Conservation (phyloP, 1,140 invertebrate genomes). For the Orius laevigatus region DNA sequence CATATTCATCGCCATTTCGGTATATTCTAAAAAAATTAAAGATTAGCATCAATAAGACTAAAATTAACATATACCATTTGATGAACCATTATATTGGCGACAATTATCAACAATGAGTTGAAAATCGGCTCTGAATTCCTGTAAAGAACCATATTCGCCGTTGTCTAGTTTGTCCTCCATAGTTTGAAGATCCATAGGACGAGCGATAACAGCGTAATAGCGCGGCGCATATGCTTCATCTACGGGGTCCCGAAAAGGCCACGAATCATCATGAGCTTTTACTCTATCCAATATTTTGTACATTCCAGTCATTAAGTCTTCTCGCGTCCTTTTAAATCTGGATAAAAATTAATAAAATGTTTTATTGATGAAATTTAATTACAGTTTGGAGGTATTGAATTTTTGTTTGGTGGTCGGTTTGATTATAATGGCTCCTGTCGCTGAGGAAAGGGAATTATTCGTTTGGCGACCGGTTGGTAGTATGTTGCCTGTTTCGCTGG, state of each 20-base stretch:
- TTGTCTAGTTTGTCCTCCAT: conserved; percentile 77
- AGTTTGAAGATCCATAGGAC: conserved; percentile 71
- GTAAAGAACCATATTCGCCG: conserved; percentile 58
- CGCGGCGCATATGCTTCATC: conserved; percentile 81
- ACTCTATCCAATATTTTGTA: conserved; percentile 73
- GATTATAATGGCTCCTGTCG: conserved; percentile 66
- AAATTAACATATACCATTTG: conserved; percentile 52
- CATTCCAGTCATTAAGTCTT: conserved; percentile 72
- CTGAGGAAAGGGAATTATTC: conserved; percentile 69
- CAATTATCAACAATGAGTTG: conserved; percentile 83
- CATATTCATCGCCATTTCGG: conserved; percentile 69
- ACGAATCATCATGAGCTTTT: conserved; percentile 73
- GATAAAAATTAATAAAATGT: conserved; percentile 20
- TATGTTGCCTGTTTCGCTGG: conserved; percentile 8
- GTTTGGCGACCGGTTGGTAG: conserved; percentile 51
- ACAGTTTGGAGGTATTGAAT: conserved; percentile 47
- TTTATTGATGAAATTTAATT: conserved; percentile 23
- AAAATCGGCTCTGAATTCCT: conserved; percentile 73
- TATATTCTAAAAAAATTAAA: conserved; percentile 54
- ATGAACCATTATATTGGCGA: conserved; percentile 73
- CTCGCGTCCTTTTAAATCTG: conserved; percentile 59
- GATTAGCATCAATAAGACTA: neutral
- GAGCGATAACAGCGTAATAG: conserved; percentile 57
- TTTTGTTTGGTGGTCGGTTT: conserved; percentile 36
- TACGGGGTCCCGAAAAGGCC: conserved; percentile 81